Conservation (phyloP, 2,888 invertebrate species). For the Drosophila seclusa region DNA sequence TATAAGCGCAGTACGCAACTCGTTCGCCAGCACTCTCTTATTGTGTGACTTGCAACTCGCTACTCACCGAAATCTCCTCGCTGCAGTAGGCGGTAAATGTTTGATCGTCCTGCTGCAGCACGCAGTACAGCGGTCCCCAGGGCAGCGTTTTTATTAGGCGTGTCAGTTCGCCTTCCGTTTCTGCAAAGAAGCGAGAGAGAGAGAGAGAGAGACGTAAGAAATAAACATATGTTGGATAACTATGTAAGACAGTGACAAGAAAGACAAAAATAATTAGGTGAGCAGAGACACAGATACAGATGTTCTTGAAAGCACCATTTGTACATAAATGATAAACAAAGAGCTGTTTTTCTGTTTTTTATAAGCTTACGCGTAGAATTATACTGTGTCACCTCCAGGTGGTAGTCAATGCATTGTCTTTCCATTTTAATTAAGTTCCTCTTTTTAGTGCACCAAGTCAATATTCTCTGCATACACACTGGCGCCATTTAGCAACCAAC, state of each 20-base stretch:
- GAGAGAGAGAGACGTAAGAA: slow-evolving; percentile 12
- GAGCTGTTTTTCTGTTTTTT: background rate
- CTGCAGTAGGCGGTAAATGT: slow-evolving; percentile 90
- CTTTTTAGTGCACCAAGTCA: background rate
- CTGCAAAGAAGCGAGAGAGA: slow-evolving; percentile 66
- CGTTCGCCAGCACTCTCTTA: background rate
- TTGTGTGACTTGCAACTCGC: background rate
- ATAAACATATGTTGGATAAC: background rate
- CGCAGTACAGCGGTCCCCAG: slow-evolving; percentile 91
- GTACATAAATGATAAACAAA: background rate
- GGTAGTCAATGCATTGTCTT: background rate
- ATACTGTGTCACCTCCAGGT: background rate
- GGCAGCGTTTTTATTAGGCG: slow-evolving; percentile 82
- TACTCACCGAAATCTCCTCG: slow-evolving; percentile 90
- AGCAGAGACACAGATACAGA: too few relatives aligned
- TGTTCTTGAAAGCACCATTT: background rate
- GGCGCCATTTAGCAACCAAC: slow-evolving; percentile 42
- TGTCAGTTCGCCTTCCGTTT: slow-evolving; percentile 85
- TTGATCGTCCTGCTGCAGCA: slow-evolving; percentile 89
- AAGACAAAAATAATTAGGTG: background rate
- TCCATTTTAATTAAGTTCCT: background rate
- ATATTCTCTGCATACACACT: background rate
- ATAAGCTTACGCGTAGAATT: background rate
- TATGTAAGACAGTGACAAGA: background rate
- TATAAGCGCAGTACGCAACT: background rate